These are phyloP conservation scores for Alethe castanea DNA, from an alignment of 2,113 vertebrate genomes.

Conservation along the genomic window DNA sequence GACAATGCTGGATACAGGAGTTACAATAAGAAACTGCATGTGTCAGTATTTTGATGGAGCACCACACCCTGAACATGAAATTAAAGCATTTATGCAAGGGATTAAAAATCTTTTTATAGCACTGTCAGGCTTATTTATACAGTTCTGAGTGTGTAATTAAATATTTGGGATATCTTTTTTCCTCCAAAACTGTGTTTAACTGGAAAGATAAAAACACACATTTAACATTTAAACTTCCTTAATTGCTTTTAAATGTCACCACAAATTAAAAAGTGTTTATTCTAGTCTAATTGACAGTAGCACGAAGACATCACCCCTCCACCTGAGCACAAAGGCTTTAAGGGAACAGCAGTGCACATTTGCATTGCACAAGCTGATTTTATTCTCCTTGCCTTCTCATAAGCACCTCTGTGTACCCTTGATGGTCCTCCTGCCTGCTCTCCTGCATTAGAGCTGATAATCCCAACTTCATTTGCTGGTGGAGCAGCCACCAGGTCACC, in stretches of 20 bases:
- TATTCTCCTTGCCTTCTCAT: background rate
- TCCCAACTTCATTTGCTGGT: background rate
- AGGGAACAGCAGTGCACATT: background rate
- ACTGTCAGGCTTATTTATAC: background rate
- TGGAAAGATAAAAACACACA: background rate
- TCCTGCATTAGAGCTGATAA: background rate
- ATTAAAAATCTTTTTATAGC: background rate
- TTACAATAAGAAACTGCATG: background rate
- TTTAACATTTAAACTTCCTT: background rate
- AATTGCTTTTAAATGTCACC: background rate
- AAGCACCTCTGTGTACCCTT: background rate
- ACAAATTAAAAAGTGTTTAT: background rate
- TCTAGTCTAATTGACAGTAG: background rate
- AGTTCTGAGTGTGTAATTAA: background rate
- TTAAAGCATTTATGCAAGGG: background rate
- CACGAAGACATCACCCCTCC: rapidly evolving
- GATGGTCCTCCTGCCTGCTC: background rate
- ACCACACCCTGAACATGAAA: background rate
- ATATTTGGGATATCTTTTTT: background rate
- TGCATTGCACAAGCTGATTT: background rate
- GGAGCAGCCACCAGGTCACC: background rate
- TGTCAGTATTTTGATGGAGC: background rate
- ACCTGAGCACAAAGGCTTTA: background rate
- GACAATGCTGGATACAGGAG: background rate
- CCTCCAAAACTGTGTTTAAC: background rate